A percentile compares a stretch with the other conserved stretches of the same genome.
phyloP scores from a whole-genome alignment of 2,797 vertebrate genomes.

The Ispidina picta region DNA sequence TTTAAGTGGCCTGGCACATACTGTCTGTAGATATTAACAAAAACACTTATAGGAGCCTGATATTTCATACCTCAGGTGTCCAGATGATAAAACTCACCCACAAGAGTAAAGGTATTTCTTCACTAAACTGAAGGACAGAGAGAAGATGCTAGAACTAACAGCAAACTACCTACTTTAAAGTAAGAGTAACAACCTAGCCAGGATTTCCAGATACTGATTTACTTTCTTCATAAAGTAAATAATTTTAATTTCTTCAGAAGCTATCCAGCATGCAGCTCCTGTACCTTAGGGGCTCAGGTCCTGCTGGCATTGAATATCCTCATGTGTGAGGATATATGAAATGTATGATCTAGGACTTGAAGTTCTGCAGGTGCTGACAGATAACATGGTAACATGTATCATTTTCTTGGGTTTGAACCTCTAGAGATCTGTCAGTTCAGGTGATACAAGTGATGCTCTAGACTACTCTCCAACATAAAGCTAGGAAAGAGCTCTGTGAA shows the following conservation, averaged over 20 bases:
- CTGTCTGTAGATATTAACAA: background rate
- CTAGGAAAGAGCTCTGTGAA: background rate
- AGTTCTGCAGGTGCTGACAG: background rate
- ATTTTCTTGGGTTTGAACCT: background rate
- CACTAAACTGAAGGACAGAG: background rate
- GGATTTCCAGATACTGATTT: background rate
- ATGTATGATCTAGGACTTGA: background rate
- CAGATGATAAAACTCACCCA: background rate
- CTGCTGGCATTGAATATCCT: background rate
- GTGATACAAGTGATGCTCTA: background rate
- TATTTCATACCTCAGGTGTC: background rate
- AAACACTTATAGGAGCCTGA: background rate
- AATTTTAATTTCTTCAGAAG: background rate
- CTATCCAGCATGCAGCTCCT: background rate
- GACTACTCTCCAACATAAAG: background rate
- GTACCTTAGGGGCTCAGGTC: too few species aligned
- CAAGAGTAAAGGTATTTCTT: background rate
- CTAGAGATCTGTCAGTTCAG: background rate
- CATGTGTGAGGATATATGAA: background rate
- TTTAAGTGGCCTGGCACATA: fast-evolving
- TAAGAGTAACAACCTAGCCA: background rate
- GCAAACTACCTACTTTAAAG: background rate
- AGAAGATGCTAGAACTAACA: background rate
- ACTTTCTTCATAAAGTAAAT: background rate
- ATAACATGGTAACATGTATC: fast-evolving